These are phyloP conservation scores for Plemyria rubiginata DNA, from an alignment of 2,888 invertebrate species.

Conservation along the genomic window DNA sequence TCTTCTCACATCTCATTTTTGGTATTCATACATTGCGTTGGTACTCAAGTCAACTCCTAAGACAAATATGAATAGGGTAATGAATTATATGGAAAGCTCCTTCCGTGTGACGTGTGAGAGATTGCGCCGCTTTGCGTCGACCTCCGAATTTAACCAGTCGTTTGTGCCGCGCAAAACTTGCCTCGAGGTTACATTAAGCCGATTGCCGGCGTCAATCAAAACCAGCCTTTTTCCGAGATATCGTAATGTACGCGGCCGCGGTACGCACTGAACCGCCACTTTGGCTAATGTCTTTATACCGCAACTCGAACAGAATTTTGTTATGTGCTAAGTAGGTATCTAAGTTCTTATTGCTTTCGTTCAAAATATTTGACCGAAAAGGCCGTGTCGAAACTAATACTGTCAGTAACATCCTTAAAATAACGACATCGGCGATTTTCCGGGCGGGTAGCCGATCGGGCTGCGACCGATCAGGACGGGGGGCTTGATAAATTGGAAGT, in stretches of 20 bases:
- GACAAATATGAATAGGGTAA: conserved; percentile 84
- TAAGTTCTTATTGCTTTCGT: conserved; percentile 53
- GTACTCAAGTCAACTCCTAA: conserved; percentile 71
- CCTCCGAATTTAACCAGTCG: conserved; percentile 83
- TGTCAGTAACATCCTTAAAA: conserved; percentile 56
- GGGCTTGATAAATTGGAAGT: conserved; percentile 86
- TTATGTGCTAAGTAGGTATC: conserved; percentile 49
- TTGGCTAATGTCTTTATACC: conserved; percentile 58
- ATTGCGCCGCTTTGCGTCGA: conserved; percentile 82
- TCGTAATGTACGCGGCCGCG: conserved; percentile 56
- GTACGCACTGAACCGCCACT: conserved; percentile 50
- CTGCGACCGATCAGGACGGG: conserved; percentile 65
- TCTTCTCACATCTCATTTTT: conserved; percentile 45
- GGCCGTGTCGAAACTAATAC: conserved; percentile 52
- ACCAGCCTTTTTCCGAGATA: conserved; percentile 75
- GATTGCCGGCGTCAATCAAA: conserved; percentile 84
- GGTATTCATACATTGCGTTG: conserved; percentile 48
- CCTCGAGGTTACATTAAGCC: conserved; percentile 83
- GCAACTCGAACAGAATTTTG: conserved; percentile 37
- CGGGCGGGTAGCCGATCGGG: conserved; percentile 59
- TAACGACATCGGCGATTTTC: conserved; percentile 69
- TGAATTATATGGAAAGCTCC: conserved; percentile 82
- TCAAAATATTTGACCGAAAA: conserved; percentile 49
- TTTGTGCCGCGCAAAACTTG: conserved; percentile 80
- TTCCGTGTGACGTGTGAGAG: conserved; percentile 80